Evolutionary conservation across 2,797 vertebrate species (phyloP).

Genomic region (Paedocypris micromegethes): DNA sequence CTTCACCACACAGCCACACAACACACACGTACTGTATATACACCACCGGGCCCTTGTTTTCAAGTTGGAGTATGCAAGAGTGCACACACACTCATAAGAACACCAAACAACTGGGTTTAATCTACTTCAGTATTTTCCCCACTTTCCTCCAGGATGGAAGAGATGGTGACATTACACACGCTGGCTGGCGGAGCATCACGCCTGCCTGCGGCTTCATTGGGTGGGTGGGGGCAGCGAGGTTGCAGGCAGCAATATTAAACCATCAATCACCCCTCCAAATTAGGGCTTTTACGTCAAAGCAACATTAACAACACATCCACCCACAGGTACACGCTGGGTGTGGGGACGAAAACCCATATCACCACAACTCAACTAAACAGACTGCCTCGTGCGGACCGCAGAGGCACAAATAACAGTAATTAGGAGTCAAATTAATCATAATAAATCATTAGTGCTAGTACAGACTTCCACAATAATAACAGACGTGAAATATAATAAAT

Average conservation of each 20-base stretch:
- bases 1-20: neutral
- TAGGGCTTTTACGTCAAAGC: slow-evolving; percentile 76
- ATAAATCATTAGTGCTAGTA: slow-evolving; percentile 52
- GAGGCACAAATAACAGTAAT: slow-evolving; percentile 52
- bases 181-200: slow-evolving; percentile 57
- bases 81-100: slow-evolving; percentile 8
- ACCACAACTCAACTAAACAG: slow-evolving; percentile 33
- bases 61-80: neutral
- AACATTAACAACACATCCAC: slow-evolving; percentile 66
- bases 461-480: slow-evolving; percentile 14
- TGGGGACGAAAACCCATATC: slow-evolving; percentile 37
- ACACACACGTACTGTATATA: neutral
- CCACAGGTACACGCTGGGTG: slow-evolving; percentile 43
- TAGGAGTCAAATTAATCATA: slow-evolving; percentile 63
- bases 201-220: slow-evolving; percentile 77
- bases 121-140: slow-evolving; percentile 46
- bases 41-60: too few species aligned
- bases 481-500: slow-evolving; percentile 26
- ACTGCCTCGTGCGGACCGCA: slow-evolving; percentile 43
- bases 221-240: slow-evolving; percentile 77
- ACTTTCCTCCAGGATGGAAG: slow-evolving; percentile 49
- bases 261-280: slow-evolving; percentile 80
- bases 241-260: slow-evolving; percentile 83
- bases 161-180: slow-evolving; percentile 54
- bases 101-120: slow-evolving; percentile 47